Conservation (phyloP, 2,113 vertebrate species). For the Psilopogon haemacephalus region DNA sequence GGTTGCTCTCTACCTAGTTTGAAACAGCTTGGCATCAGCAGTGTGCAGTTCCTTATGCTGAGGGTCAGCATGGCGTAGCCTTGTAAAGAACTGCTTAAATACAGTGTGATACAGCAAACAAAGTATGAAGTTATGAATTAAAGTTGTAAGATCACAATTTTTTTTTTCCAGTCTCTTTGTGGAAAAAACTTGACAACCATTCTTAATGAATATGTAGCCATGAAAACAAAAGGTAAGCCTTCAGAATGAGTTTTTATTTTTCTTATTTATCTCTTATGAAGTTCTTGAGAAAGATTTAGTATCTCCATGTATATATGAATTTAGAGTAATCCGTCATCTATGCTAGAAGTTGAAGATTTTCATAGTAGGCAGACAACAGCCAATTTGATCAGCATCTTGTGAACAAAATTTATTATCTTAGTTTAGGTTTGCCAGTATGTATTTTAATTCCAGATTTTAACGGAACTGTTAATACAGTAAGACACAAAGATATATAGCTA, state of each 20-base stretch:
- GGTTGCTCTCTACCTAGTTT: neutral
- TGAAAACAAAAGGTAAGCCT: slow-evolving; percentile 91
- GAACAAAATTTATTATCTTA: neutral
- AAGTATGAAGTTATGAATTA: neutral
- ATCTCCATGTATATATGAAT: neutral
- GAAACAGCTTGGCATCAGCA: neutral
- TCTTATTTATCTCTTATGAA: neutral
- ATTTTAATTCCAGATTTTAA: neutral
- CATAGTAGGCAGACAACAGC: neutral
- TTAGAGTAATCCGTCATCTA: neutral
- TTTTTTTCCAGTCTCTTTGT: slow-evolving; percentile 88
- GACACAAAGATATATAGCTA: neutral
- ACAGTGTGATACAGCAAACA: neutral
- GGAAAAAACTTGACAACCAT: slow-evolving; percentile 95
- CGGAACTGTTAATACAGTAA: neutral
- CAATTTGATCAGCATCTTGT: neutral
- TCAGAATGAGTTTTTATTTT: neutral
- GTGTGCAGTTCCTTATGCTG: neutral
- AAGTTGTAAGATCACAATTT: neutral
- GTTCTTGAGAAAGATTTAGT: neutral
- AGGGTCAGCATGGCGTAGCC: neutral
- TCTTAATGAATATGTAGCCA: slow-evolving; percentile 93
- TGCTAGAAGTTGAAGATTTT: neutral
- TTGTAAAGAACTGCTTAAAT: neutral
- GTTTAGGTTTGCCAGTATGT: neutral